Base-by-base conservation (phyloP, 2,797 vertebrate genomes). In the Cossypha polioptera region DNA sequence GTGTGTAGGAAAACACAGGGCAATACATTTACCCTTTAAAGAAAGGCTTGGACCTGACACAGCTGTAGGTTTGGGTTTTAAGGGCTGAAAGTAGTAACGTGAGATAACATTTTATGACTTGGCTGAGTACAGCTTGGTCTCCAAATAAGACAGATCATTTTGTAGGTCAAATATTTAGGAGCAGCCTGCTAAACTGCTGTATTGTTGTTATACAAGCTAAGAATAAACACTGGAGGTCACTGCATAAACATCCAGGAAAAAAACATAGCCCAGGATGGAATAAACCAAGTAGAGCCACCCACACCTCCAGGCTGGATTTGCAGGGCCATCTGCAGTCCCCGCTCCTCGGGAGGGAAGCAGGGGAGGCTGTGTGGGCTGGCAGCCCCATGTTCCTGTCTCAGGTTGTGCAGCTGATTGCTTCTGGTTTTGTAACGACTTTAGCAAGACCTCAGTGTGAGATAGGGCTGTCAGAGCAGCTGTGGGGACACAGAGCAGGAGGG, bases 321-420 rank as follows among this genome's bases (percentile, higher is more conserved):
- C n/a, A 29, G 0, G 0, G 73, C 47, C 35, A 36, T 35, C 69
- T 63, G 81, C 77, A 80, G 47, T 57, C 48, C 43, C n/a, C 19
- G 57, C 58, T 75, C 19, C 66, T 11, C 0, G 15, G 4, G 6
- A 16, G 35, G 33, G 62, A 66, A 33, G 53, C 43, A 29, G 55
- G 29, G 67, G 20, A 66, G 73, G 61, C 43, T 36, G 26, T 38
- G 68, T 73, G 72, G 47, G n/a, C 43, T 57, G 43, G 51, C 63
- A 90, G 80, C 19, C 21, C 35, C 38, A 4, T 0, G 0, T 4
- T 78, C 19, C 4, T 31, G 26, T 42, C 0, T 0, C 24, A 35
- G 51, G n/a, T 35, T 69, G 47, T 66, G 61, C 40, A 47, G 45
- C 10, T 71, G 65, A 33, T 43, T 77, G 31, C 13, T 91, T 62